Evolutionary conservation across 2,888 invertebrate genomes (phyloP), one percentile per base, ranked within the genome.

Genomic region (Diploptera punctata): DNA sequence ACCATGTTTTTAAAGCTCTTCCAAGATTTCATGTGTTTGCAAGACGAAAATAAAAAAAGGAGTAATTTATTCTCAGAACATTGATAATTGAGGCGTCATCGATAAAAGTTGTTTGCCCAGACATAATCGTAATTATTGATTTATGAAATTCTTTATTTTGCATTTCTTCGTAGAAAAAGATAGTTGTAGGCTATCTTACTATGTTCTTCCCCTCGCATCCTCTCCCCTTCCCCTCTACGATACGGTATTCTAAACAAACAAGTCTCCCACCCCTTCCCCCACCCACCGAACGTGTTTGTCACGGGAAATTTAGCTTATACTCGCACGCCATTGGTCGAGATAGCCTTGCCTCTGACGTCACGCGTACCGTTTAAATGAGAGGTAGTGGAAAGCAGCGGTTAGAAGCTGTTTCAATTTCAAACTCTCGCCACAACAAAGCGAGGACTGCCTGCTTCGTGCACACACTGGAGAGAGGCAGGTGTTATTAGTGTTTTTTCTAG

Each of bases 271-370:
- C 21, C 52, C 24, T 52, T 10, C 24, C 52, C 16, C 19, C 52
- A 13, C 52, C 13, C 19, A 13, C 19, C 47, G 9, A 47, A n/a
- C 47, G 9, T 57, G 29, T 13, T 33, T 61, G 24, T 52, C 57
- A 57, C 57, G 29, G 29, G 57, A 31, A 57, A 57, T 5, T 57
- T 1, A n/a, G 16, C 29, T 29, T 33, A n/a, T 29, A n/a, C 65
- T 38, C 16, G 16, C 19, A 19, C 24, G 43, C 61, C 21, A 65
- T 65, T 65, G 31, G 62, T 21, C 33, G 33, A 65, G 62, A 65
- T 65, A 33, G 13, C 38, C 3, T 21, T 3, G 16, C 19, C 68
- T 26, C 16, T 68, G 68, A 68, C 68, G 68, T 68, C 68, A 68
- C 68, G 10, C 5, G 21, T n/a, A n/a, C 10, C 16, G 52, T 68